These are phyloP conservation scores for Phrynosoma blainvillii DNA, from an alignment of 2,113 vertebrate species.

Conservation along the genomic window DNA sequence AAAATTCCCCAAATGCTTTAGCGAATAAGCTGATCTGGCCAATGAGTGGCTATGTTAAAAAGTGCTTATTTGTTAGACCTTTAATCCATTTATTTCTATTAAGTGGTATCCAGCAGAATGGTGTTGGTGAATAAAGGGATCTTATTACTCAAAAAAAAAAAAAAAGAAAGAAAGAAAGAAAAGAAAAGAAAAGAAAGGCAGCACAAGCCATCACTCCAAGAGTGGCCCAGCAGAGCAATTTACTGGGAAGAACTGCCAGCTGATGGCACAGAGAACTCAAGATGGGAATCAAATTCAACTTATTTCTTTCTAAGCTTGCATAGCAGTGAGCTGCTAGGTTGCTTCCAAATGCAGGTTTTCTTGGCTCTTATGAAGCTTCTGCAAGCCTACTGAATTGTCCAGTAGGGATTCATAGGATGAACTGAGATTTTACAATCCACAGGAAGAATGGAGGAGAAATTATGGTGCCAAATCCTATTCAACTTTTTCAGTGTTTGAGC, in stretches of 20 bases:
- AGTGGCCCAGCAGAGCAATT: background rate
- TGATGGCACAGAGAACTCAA: background rate
- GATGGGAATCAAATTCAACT: background rate
- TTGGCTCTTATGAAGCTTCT: background rate
- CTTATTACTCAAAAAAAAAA: too few relatives aligned
- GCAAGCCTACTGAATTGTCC: background rate
- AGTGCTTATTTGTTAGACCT: background rate
- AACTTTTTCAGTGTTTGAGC: background rate
- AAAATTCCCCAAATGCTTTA: too few relatives aligned
- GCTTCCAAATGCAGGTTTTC: background rate
- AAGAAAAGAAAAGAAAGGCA: background rate
- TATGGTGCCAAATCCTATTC: background rate
- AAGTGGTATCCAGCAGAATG: background rate
- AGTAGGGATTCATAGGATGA: background rate
- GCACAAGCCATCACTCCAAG: background rate
- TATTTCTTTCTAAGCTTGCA: background rate
- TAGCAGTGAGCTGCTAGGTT: background rate
- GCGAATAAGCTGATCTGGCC: too few relatives aligned
- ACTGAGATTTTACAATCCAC: background rate
- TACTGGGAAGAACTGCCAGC: background rate
- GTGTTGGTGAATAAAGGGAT: too few relatives aligned
- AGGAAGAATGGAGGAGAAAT: background rate
- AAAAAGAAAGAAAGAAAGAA: too few relatives aligned
- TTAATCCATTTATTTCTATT: conserved; percentile 10
- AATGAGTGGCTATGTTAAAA: background rate